A percentile compares a stretch with the other conserved stretches of the same genome.
Conservation (phyloP, 2,113 vertebrate species). For the Chloroceryle aenea region DNA sequence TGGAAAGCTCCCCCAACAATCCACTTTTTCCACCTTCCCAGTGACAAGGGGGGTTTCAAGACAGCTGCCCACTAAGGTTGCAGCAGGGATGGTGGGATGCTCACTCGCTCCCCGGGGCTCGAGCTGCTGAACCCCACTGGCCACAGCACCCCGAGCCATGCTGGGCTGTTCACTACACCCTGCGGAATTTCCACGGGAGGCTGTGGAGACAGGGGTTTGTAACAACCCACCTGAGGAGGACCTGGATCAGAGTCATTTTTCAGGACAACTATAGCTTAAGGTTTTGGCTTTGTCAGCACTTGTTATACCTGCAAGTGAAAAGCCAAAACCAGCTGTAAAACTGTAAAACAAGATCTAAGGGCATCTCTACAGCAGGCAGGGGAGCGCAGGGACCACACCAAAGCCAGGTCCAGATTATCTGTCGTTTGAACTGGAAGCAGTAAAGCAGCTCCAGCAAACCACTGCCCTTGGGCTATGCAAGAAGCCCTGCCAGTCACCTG, state of each 20-base stretch:
- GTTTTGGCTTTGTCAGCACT: background rate
- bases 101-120: accelerated
- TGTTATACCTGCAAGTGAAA: background rate
- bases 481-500: accelerated
- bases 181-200: accelerated
- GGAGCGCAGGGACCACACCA: background rate
- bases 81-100: accelerated
- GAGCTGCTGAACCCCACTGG: accelerated
- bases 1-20: background rate
- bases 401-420: background rate
- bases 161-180: accelerated
- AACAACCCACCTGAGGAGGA: background rate
- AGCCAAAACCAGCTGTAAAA: background rate
- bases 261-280: background rate
- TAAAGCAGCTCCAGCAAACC: background rate
- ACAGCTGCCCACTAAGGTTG: background rate
- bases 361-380: background rate
- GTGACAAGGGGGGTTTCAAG: background rate
- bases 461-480: background rate
- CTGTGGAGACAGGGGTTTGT: accelerated
- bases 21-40: background rate
- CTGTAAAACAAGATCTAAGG: background rate
- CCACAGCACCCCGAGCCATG: accelerated
- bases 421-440: background rate
- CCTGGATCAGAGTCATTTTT: background rate